phyloP scores from a whole-genome alignment of 2,797 vertebrate genomes.

The Pseudochromis fuscus region DNA sequence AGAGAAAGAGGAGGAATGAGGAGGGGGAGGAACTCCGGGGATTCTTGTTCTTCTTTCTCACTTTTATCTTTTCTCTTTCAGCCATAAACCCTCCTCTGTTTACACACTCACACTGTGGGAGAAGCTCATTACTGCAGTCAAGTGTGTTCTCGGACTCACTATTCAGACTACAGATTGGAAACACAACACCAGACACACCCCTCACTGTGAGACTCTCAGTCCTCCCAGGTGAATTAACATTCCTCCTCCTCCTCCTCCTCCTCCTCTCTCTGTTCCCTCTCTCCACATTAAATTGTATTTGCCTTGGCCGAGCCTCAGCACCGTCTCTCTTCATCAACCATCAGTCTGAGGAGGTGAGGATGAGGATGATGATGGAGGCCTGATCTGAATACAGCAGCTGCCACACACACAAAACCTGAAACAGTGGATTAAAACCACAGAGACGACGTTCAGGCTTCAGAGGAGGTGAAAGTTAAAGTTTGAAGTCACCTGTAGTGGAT shows the following conservation, averaged over 20 bases:
- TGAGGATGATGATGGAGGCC: too few relatives aligned
- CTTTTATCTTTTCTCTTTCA: conserved; percentile 40
- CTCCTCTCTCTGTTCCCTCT: conserved; percentile 9
- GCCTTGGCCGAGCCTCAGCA: conserved; percentile 23
- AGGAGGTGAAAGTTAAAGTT: too few relatives aligned
- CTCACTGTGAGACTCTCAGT: conserved; percentile 40
- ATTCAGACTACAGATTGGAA: conserved; percentile 70
- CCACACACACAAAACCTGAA: too few relatives aligned
- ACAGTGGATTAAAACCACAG: too few relatives aligned
- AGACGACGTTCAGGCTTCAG: too few relatives aligned
- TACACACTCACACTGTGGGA: conserved; percentile 30
- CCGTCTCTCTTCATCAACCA: conserved; percentile 13
- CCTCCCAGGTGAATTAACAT: conserved; percentile 36
- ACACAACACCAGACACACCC: conserved; percentile 75
- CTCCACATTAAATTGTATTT: conserved; percentile 50
- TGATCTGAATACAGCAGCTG: too few relatives aligned
- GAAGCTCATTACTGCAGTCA: conserved; percentile 60
- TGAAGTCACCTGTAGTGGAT: too few relatives aligned
- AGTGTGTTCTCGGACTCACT: conserved; percentile 62
- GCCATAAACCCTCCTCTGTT: conserved; percentile 34
- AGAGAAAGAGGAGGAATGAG: conserved; percentile 24
- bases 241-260: conserved; percentile 12
- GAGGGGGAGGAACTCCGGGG: conserved; percentile 50
- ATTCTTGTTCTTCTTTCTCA: conserved; percentile 65
- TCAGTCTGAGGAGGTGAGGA: too few relatives aligned